Percentiles rank a stretch among this genome's conserved stretches.
Evolutionary conservation across 1,140 invertebrate genomes (phyloP).

Genomic region (Drosophila varians): DNA sequence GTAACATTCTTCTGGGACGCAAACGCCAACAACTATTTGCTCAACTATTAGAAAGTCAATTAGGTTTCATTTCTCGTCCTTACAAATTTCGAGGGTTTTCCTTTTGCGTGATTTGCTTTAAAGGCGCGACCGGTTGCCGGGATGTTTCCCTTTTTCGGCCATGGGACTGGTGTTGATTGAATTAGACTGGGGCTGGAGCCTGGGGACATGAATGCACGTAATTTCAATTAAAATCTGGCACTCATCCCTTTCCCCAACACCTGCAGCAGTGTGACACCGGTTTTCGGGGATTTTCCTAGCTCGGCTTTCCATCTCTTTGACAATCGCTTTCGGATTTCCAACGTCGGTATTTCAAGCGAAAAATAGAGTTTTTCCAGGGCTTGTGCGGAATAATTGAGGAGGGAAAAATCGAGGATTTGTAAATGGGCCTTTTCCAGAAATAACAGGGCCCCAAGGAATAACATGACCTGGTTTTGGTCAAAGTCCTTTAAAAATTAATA

Average conservation of each 20-base stretch:
- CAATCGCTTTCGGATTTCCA: slow-evolving; percentile 23
- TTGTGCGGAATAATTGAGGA: not conserved
- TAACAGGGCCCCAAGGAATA: not conserved
- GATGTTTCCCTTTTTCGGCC: not conserved
- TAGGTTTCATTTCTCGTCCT: slow-evolving; percentile 38
- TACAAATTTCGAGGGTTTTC: not conserved
- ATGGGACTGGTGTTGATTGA: slow-evolving; percentile 10
- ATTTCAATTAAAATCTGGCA: slow-evolving; percentile 44
- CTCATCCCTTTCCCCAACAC: slow-evolving; percentile 5
- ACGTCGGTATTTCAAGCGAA: slow-evolving; percentile 34
- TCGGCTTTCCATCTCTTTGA: slow-evolving; percentile 19
- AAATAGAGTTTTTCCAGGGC: slow-evolving; percentile 17
- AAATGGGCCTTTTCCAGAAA: slow-evolving; percentile 18
- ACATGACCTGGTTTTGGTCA: not conserved
- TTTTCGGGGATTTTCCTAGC: slow-evolving; percentile 31
- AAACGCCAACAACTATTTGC: slow-evolving; percentile 55
- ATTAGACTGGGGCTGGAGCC: slow-evolving; percentile 11
- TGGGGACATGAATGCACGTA: slow-evolving; percentile 25
- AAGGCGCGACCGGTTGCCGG: not conserved
- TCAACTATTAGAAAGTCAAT: slow-evolving; percentile 72
- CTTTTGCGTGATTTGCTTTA: not conserved
- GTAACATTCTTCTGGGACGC: slow-evolving; percentile 36
- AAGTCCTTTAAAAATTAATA: not conserved
- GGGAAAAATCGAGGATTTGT: not conserved
- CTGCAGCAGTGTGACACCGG: slow-evolving; percentile 15